These are phyloP conservation scores for Clostera curtula DNA, from an alignment of 2,888 invertebrate species.

Conservation along the genomic window DNA sequence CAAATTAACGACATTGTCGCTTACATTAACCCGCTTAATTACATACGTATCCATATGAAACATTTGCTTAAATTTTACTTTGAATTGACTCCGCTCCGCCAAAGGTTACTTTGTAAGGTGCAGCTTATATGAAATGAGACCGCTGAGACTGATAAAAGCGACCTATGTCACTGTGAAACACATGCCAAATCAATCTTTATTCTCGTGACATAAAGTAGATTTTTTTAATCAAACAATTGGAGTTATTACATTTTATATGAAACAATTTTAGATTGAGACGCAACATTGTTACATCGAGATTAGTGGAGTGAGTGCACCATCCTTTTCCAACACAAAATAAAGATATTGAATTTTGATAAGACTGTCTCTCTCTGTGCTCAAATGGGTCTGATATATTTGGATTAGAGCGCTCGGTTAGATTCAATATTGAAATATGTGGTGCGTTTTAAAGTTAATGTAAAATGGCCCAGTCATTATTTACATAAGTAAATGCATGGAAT, in stretches of 20 bases:
- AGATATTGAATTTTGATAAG: conserved; percentile 70
- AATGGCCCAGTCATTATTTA: too few relatives aligned
- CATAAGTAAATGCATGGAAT: too few relatives aligned
- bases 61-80: conserved; percentile 32
- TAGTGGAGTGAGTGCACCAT: conserved; percentile 56
- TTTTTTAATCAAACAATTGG: conserved; percentile 25
- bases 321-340: conserved; percentile 63
- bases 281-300: conserved; percentile 67
- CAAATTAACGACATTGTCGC: conserved; percentile 32
- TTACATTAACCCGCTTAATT: conserved; percentile 29
- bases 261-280: conserved; percentile 53
- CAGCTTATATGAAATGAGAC: conserved; percentile 40
- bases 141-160: conserved; percentile 12
- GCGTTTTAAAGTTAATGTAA: too few relatives aligned
- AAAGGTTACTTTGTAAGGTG: conserved; percentile 46
- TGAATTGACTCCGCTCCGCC: conserved; percentile 29
- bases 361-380: conserved; percentile 42
- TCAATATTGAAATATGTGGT: too few relatives aligned
- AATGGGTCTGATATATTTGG: conserved; percentile 11
- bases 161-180: conserved; percentile 11
- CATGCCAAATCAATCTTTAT: conserved; percentile 23
- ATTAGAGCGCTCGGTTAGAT: too few relatives aligned
- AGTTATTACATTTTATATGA: too few relatives aligned
- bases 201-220: conserved; percentile 14
- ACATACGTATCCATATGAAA: conserved; percentile 22